phyloP scores from a whole-genome alignment of 2,113 vertebrate species.

The Rallus limicola region DNA sequence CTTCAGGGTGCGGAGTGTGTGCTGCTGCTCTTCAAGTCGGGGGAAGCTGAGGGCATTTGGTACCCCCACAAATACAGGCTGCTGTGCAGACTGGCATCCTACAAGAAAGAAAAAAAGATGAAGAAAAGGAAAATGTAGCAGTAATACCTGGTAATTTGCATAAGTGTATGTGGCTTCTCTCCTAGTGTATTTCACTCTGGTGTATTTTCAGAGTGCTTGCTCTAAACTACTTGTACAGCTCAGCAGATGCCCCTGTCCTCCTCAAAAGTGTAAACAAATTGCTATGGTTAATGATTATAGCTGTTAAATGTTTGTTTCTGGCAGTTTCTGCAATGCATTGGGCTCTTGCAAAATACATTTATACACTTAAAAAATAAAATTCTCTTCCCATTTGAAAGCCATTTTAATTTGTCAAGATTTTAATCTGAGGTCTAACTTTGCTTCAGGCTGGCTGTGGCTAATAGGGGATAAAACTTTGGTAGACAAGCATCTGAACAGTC shows the following conservation, averaged over 20 bases:
- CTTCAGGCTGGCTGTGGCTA: background rate
- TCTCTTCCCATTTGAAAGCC: background rate
- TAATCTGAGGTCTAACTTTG: background rate
- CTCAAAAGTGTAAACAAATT: background rate
- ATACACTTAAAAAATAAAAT: background rate
- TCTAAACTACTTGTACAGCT: background rate
- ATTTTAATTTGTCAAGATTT: background rate
- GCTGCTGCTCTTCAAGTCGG: background rate
- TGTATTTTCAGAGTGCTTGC: background rate
- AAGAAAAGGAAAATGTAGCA: background rate
- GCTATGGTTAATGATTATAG: background rate
- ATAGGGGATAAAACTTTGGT: background rate
- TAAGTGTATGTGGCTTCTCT: background rate
- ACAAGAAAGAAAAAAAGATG: too few species aligned
- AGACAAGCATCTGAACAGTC: background rate
- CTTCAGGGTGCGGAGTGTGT: background rate
- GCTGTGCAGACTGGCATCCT: background rate
- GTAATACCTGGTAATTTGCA: background rate
- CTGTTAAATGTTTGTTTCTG: background rate
- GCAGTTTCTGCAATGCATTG: background rate
- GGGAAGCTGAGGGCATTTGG: background rate
- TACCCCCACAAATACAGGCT: background rate
- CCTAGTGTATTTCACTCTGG: background rate
- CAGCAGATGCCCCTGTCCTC: background rate
- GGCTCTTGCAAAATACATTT: background rate